phyloP scores from a whole-genome alignment of 2,113 vertebrate genomes.

The Todiramphus chloris region DNA sequence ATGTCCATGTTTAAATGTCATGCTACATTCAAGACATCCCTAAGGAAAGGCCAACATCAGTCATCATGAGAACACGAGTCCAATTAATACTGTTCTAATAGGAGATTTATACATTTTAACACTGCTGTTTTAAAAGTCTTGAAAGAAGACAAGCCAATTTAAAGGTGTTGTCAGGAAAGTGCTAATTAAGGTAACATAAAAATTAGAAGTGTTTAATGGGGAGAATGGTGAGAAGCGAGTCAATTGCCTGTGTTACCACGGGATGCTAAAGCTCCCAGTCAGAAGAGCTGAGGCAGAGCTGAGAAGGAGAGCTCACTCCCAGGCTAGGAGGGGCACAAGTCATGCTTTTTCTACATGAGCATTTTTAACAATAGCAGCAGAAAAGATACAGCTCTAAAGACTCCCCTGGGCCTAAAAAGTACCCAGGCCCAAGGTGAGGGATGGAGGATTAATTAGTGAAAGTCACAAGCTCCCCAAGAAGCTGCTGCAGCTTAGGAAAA shows the following conservation, averaged over 20 bases:
- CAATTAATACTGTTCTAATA: neutral
- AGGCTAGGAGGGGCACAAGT: neutral
- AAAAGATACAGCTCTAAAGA: neutral
- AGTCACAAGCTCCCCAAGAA: neutral
- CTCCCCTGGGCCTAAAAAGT: neutral
- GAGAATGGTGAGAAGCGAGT: neutral
- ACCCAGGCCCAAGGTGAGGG: neutral
- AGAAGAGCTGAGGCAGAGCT: neutral
- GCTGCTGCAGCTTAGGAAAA: slow-evolving; percentile 10
- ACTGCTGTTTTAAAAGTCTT: neutral
- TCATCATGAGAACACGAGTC: neutral
- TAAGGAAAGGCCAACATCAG: neutral
- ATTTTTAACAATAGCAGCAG: neutral
- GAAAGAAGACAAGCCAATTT: neutral
- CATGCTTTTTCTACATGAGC: neutral
- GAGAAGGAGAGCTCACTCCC: neutral
- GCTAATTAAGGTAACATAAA: neutral
- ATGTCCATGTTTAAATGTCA: neutral
- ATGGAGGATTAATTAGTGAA: slow-evolving; percentile 5
- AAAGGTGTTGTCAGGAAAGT: slow-evolving; percentile 11
- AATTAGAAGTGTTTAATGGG: neutral
- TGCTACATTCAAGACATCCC: neutral
- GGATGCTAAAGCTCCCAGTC: neutral
- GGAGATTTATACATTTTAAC: neutral
- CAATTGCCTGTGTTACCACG: neutral